These are phyloP conservation scores for Brienomyrus longianalis DNA, from an alignment of 2,113 vertebrate species.

Conservation along the genomic window DNA sequence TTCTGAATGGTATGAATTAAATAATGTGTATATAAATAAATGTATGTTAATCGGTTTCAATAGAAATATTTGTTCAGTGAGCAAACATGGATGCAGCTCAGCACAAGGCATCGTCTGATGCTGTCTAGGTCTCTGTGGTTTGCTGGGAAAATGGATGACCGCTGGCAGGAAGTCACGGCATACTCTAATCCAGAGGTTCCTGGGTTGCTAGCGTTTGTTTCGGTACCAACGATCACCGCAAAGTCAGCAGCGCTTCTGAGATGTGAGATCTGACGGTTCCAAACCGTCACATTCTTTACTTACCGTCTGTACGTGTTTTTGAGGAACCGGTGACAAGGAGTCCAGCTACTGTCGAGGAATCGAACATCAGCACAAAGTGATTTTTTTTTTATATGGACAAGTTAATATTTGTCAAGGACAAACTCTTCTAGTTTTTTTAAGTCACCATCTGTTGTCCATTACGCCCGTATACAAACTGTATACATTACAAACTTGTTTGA, in stretches of 20 bases:
- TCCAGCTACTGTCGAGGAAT: not conserved
- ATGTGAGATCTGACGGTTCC: not conserved
- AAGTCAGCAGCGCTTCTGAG: conserved; percentile 54
- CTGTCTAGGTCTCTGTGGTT: not conserved
- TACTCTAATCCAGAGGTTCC: not conserved
- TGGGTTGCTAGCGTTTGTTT: conserved; percentile 62
- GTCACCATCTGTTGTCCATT: conserved; percentile 38
- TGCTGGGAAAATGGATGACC: not conserved
- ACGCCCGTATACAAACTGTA: conserved; percentile 32
- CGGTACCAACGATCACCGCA: conserved; percentile 68
- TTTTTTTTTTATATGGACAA: not conserved
- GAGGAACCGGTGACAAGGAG: conserved; percentile 54
- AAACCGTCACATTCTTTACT: not conserved
- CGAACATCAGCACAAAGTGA: not conserved
- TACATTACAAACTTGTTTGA: conserved; percentile 36
- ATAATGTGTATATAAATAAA: not conserved
- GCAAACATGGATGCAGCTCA: not conserved
- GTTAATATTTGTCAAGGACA: not conserved
- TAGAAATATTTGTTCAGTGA: not conserved
- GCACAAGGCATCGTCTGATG: not conserved
- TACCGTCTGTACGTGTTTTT: not conserved
- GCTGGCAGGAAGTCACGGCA: not conserved
- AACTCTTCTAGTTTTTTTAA: not conserved
- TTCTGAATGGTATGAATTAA: not conserved
- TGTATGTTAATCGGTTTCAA: not conserved